Conservation (phyloP, 2,797 vertebrate species). For the Protosalanx chinensis region DNA sequence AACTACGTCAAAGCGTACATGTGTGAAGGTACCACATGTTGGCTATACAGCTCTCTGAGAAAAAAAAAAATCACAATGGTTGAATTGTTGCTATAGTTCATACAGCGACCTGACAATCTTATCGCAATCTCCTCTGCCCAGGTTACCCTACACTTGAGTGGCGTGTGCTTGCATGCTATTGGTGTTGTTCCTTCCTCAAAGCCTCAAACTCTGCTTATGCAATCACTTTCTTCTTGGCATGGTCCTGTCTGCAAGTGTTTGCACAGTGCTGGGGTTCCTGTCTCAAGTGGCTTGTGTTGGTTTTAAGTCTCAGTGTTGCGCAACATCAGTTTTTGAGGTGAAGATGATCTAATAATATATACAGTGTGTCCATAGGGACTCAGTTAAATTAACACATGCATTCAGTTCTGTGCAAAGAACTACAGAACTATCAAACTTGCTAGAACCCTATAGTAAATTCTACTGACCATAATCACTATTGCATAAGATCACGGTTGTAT, state of each 20-base stretch:
- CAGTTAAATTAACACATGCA: slow-evolving; percentile 25
- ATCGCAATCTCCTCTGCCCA: neutral
- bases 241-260: slow-evolving; percentile 21
- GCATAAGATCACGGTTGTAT: slow-evolving; percentile 8
- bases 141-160: slow-evolving; percentile 12
- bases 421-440: slow-evolving; percentile 11
- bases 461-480: neutral
- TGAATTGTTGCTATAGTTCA: too few relatives aligned
- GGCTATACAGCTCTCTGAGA: too few relatives aligned
- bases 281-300: slow-evolving; percentile 32
- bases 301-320: slow-evolving; percentile 50
- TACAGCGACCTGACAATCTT: neutral
- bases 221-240: slow-evolving; percentile 38
- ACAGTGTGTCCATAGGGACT: slow-evolving; percentile 19
- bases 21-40: neutral
- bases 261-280: slow-evolving; percentile 24
- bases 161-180: slow-evolving; percentile 10
- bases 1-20: neutral
- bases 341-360: slow-evolving; percentile 29
- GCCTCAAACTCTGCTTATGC: slow-evolving; percentile 32
- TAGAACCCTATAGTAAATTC: slow-evolving; percentile 11
- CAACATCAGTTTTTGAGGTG: slow-evolving; percentile 38
- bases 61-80: too few relatives aligned
- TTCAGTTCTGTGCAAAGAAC: slow-evolving; percentile 26
- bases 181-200: slow-evolving; percentile 3